Conservation (phyloP, 1,140 invertebrate species). For the Harlomillsia oculata region DNA sequence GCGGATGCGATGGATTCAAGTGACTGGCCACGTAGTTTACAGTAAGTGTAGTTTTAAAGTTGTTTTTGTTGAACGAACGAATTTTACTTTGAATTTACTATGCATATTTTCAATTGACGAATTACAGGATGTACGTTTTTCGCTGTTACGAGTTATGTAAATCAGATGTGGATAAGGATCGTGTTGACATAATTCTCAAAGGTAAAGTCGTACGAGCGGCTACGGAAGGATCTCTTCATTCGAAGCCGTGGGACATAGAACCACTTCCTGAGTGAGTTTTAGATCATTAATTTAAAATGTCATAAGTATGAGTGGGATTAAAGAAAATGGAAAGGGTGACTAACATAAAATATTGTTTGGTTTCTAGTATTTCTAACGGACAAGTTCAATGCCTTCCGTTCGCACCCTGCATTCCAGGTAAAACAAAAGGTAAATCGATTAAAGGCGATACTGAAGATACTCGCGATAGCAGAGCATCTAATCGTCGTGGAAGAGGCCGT, state of each 20-base stretch:
- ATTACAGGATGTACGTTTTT: slow-evolving; percentile 65
- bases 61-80: background rate
- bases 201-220: slow-evolving; percentile 81
- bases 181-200: slow-evolving; percentile 85
- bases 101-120: too few species aligned
- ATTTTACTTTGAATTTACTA: slow-evolving; percentile 12
- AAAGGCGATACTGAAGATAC: slow-evolving; percentile 37
- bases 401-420: slow-evolving; percentile 28
- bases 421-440: slow-evolving; percentile 31
- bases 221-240: slow-evolving; percentile 70
- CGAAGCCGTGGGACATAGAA: slow-evolving; percentile 84
- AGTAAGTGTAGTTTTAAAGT: slow-evolving; percentile 6
- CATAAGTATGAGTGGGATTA: background rate
- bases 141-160: slow-evolving; percentile 82
- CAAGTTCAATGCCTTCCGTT: slow-evolving; percentile 27
- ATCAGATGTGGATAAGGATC: slow-evolving; percentile 77
- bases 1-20: background rate
- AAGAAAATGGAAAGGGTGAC: slow-evolving; percentile 9
- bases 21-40: slow-evolving; percentile 20
- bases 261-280: slow-evolving; percentile 56
- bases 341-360: background rate
- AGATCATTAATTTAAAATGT: background rate
- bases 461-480: slow-evolving; percentile 37
- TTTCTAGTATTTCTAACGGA: slow-evolving; percentile 14
- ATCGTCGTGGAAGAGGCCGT: slow-evolving; percentile 36